phyloP scores from a whole-genome alignment of 2,113 vertebrate species.

The Gallinago media region DNA sequence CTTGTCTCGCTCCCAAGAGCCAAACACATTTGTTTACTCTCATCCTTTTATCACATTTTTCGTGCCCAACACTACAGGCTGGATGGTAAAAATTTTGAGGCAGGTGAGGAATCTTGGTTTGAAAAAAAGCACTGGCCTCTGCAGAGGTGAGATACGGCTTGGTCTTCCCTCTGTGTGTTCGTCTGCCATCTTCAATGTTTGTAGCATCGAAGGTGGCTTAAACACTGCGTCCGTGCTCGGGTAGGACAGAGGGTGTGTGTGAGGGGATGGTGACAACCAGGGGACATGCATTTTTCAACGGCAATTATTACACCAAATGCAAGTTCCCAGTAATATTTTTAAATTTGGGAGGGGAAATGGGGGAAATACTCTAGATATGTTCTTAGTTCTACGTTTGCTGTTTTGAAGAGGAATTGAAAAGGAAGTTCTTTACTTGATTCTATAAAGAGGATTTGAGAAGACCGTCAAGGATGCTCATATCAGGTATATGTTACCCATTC shows the following conservation, averaged over 20 bases:
- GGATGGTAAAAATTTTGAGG: not conserved
- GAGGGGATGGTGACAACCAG: not conserved
- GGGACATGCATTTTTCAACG: accelerated
- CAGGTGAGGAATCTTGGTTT: not conserved
- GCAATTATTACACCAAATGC: not conserved
- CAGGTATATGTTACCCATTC: accelerated
- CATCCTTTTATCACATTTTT: not conserved
- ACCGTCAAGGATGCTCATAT: accelerated
- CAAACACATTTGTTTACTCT: not conserved
- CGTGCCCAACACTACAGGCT: not conserved
- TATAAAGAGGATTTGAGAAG: not conserved
- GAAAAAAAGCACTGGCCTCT: not conserved
- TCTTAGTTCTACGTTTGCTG: not conserved
- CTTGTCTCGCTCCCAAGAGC: not conserved
- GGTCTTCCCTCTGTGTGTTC: not conserved
- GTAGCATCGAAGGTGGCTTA: not conserved
- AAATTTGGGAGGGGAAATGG: not conserved
- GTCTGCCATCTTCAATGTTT: accelerated
- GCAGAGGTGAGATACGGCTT: not conserved
- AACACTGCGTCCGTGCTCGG: accelerated
- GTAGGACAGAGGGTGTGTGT: not conserved
- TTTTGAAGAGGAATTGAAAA: not conserved
- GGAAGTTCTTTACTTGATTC: not conserved
- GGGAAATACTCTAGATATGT: not conserved
- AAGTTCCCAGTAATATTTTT: not conserved